Evolutionary conservation across 37 sponge, comb jelly and placozoan species (phyloP).

Genomic region (Bolinopsis microptera): DNA sequence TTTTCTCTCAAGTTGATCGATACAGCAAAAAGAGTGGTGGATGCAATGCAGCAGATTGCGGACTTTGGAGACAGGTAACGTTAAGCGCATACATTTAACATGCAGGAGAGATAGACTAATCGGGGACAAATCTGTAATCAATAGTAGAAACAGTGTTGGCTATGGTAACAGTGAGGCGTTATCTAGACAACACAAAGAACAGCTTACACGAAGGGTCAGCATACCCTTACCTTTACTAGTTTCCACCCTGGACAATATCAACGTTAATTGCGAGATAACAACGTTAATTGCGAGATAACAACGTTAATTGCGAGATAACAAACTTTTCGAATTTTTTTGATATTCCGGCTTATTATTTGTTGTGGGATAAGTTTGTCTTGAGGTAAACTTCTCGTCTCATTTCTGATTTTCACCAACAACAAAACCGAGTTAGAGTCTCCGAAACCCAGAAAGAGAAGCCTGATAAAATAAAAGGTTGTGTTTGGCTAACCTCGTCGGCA

Average conservation of each 20-base stretch:
- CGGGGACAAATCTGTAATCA: not conserved
- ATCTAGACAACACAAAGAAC: not conserved
- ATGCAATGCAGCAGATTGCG: not conserved
- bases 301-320: not conserved
- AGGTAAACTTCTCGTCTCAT: too few species aligned
- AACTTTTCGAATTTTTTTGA: too few species aligned
- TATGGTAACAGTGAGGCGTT: not conserved
- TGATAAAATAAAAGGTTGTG: constrained; percentile 35
- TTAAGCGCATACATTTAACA: not conserved
- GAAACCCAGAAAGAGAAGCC: too few species aligned
- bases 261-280: not conserved
- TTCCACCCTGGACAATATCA: not conserved
- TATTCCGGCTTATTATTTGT: too few species aligned
- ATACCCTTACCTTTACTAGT: constrained; percentile 47
- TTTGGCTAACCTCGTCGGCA: constrained; percentile 70
- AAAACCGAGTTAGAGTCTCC: too few species aligned
- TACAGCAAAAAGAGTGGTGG: not conserved
- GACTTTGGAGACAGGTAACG: not conserved
- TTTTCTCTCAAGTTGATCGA: not conserved
- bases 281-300: not conserved
- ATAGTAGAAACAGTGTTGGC: not conserved
- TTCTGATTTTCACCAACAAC: too few species aligned
- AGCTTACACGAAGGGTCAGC: constrained; percentile 29
- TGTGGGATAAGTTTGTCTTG: too few species aligned
- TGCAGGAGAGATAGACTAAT: not conserved